Evolutionary conservation across 2,888 invertebrate genomes (phyloP).

Genomic region (Eupithecia abbreviata): DNA sequence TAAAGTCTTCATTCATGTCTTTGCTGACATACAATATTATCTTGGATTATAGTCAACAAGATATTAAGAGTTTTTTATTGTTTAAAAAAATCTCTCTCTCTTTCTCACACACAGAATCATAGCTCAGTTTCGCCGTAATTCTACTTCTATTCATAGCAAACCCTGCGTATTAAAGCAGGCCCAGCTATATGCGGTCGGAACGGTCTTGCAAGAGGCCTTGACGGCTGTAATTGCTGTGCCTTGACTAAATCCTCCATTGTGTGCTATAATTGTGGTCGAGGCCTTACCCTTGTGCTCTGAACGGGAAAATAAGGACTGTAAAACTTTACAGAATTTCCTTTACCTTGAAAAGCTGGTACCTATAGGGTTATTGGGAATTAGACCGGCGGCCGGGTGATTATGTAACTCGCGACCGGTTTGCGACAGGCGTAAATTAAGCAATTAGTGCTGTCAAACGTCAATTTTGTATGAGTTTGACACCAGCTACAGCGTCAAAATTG

Average conservation of each 20-base stretch:
- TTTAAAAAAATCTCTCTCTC: no score
- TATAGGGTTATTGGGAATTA: not conserved
- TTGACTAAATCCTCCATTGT: conserved; percentile 9
- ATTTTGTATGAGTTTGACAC: no score
- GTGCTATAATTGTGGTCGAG: not conserved
- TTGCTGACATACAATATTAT: no score
- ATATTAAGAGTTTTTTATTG: no score
- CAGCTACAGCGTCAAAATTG: no score
- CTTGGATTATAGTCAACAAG: no score
- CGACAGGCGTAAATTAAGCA: no score
- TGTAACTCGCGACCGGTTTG: no score
- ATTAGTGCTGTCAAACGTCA: no score
- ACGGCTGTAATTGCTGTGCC: conserved; percentile 8
- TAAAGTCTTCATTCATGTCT: no score
- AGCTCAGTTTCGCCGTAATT: not conserved
- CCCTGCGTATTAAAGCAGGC: not conserved
- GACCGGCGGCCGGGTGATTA: no score
- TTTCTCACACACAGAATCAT: not conserved
- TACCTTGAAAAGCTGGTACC: not conserved
- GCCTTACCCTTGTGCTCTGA: not conserved
- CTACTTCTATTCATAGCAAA: conserved; percentile 1
- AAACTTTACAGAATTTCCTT: not conserved
- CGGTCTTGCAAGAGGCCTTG: conserved; percentile 6
- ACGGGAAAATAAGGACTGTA: conserved; percentile 5
- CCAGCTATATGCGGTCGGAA: conserved; percentile 2